Percentiles rank a stretch among this genome's conserved stretches.
These are phyloP conservation scores for Porites lobata DNA, from an alignment of 92 coral and sea anemone species.

Conservation along the genomic window DNA sequence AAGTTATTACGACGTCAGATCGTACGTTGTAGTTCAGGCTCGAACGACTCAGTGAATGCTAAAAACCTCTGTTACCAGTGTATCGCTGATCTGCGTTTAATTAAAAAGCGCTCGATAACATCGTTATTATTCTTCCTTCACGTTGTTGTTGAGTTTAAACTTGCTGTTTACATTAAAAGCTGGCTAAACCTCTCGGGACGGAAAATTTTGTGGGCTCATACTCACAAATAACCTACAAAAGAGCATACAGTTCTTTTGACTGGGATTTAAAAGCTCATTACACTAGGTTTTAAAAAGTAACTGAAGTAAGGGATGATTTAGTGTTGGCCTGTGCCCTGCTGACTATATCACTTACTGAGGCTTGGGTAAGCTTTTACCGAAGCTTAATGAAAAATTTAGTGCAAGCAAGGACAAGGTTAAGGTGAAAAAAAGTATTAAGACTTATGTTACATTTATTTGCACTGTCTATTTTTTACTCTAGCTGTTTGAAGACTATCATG, in stretches of 20 bases:
- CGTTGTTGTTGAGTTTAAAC: neutral
- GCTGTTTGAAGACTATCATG: slow-evolving; percentile 35
- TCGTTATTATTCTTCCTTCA: neutral
- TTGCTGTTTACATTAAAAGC: neutral
- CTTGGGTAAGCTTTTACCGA: neutral
- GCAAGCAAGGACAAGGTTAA: too few relatives aligned
- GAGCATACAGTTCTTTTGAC: neutral
- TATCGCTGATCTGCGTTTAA: neutral
- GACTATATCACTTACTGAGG: neutral
- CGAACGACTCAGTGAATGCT: neutral
- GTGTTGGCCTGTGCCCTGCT: neutral
- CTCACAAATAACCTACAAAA: neutral
- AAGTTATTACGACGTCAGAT: neutral
- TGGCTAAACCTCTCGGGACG: neutral
- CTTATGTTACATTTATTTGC: neutral
- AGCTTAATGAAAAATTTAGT: neutral
- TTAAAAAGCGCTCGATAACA: too few relatives aligned
- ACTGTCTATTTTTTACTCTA: neutral
- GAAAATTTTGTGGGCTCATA: neutral
- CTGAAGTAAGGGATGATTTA: neutral
- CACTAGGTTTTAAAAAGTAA: neutral
- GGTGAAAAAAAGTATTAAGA: too few relatives aligned
- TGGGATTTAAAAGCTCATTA: neutral
- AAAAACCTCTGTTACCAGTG: neutral
- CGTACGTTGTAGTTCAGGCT: neutral